Base-by-base conservation (phyloP, 2,113 vertebrate genomes). In the Coptodon bakossiorum region DNA sequence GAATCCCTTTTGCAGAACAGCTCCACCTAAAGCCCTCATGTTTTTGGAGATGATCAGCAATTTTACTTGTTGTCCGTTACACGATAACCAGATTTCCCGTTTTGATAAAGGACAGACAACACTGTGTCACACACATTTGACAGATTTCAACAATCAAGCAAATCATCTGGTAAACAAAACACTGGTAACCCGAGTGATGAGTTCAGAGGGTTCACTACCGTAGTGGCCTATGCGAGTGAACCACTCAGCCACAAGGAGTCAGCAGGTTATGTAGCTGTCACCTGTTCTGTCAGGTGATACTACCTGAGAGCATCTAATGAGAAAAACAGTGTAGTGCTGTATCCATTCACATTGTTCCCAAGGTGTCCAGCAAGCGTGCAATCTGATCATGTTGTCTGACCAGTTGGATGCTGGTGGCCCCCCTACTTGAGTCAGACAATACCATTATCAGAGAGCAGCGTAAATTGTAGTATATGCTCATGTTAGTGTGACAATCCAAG, bases 241-340 rank as follows among this genome's bases (percentile, higher is more conserved):
- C 61, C 61, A 2, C 61, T 73, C 82, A 84, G 84, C 73, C 81
- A 45, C 82, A 80, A 56, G 63, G 17, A 84, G 89, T 91, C 84
- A 88, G 86, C 83, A 90, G 79, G 86, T 91, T 86, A 82, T 13
- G 53, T 71, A 61, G 89, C 89, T 63, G 80, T 87, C 13, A 61
- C 80, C 85, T 88, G 88, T 82, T 2, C 76, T 81, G 94, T 94
- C 93, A 93, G 91, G 91, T 86, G 90, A 90, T 94, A 80, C 90
- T 90, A 80, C 88, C 87, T 88, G 92, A 94, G 92, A 94, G 91
- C 27, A 52, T 91, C 90, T 91, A 92, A 93, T 92, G 88, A 91
- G 88, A 84, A 81, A 93, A 95, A 93, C 90, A 89, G 38, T 38
- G 84, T 81, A 80, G 88, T 10, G 68, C 86, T 59, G 61, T 85